phyloP scores from a whole-genome alignment of 2,888 invertebrate species.

The Tiphia femorata region DNA sequence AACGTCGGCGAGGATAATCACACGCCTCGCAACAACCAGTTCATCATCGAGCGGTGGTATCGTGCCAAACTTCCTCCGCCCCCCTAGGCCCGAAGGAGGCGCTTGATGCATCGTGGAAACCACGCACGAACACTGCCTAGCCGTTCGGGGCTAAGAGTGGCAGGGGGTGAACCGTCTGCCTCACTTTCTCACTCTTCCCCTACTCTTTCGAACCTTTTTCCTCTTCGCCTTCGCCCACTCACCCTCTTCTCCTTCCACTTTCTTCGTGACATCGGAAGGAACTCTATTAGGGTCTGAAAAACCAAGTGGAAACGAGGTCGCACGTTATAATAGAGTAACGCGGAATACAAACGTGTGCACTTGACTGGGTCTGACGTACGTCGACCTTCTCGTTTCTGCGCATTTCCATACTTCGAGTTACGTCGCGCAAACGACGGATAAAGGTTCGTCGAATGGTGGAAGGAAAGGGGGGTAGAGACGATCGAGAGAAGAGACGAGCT shows the following conservation, averaged over 20 bases:
- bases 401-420: too few relatives aligned
- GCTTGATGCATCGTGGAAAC: slow-evolving; percentile 58
- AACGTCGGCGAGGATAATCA: slow-evolving; percentile 63
- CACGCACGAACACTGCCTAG: slow-evolving; percentile 52
- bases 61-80: too few relatives aligned
- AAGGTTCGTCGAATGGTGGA: too few relatives aligned
- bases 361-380: too few relatives aligned
- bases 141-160: neutral
- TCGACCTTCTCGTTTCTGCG: too few relatives aligned
- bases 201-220: neutral
- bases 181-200: neutral
- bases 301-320: slow-evolving; percentile 18
- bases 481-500: too few relatives aligned
- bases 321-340: neutral
- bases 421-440: too few relatives aligned
- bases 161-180: too few relatives aligned
- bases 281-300: slow-evolving; percentile 53
- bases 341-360: too few relatives aligned
- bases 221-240: too few relatives aligned
- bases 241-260: neutral
- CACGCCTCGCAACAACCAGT: slow-evolving; percentile 59
- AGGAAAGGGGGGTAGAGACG: too few relatives aligned
- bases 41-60: slow-evolving; percentile 60
- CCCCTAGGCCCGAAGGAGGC: too few relatives aligned
- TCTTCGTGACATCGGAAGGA: slow-evolving; percentile 10